A percentile compares a stretch with the other conserved stretches of the same genome.
Conservation (phyloP, 2,888 invertebrate genomes). For the Chrysolina haemoptera region DNA sequence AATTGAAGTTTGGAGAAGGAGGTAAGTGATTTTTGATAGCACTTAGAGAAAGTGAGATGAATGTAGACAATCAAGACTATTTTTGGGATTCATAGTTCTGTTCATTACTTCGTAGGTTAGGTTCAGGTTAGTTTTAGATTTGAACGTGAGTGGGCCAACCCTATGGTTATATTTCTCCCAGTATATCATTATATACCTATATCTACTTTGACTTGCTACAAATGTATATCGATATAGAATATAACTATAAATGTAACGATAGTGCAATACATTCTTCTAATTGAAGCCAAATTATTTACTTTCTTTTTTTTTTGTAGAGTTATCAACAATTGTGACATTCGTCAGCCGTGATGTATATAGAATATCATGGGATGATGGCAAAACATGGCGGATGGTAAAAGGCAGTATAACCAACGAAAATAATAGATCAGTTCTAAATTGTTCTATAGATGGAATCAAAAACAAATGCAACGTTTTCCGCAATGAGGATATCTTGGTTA, state of each 20-base stretch:
- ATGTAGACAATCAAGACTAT: too few species aligned
- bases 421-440: conserved; percentile 69
- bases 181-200: too few species aligned
- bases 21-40: conserved; percentile 68
- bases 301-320: conserved; percentile 65
- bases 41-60: background rate
- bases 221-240: too few species aligned
- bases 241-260: too few species aligned
- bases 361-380: conserved; percentile 71
- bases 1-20: conserved; percentile 68
- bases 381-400: conserved; percentile 73
- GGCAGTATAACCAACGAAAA: conserved; percentile 68
- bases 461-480: conserved; percentile 74
- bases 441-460: conserved; percentile 73
- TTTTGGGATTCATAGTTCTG: too few species aligned
- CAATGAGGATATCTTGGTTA: conserved; percentile 73
- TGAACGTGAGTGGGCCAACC: too few species aligned
- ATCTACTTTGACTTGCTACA: too few species aligned
- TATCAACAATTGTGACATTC: conserved; percentile 74
- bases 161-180: too few species aligned
- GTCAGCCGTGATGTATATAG: conserved; percentile 68
- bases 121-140: too few species aligned
- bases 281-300: too few species aligned
- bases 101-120: too few species aligned
- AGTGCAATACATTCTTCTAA: too few species aligned